Evolutionary conservation across 2,888 invertebrate genomes (phyloP), one percentile per base, ranked within the genome.

Genomic region (Ligdia adustata): DNA sequence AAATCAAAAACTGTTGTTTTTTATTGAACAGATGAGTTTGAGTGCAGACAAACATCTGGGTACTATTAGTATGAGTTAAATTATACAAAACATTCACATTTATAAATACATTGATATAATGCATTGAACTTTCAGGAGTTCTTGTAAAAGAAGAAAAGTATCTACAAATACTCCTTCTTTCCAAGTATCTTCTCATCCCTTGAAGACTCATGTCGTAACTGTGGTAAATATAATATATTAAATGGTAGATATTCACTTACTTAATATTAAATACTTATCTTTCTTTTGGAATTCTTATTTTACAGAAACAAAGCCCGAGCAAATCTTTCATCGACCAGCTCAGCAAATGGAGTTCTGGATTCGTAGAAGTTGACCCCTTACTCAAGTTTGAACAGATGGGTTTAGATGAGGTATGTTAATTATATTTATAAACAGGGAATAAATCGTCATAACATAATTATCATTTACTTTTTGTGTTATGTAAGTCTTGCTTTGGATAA

Each of bases 341-440:
- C 6, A 81, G 78, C 51, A 88, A 85, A 75, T 88, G 87, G 84
- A 89, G 82, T 70, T 74, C 78, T 43, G 75, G 78, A 15, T 87
- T 86, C 74, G 89, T 86, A 62, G 87, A 84, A 64, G 69, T 79
- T 4, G 90, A 90, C 58, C 90, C 90, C 7, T 64, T 90, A 9
- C 60, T 89, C 24, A 78, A 79, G 53, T 90, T 88, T 77, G 86
- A 85, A 60, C 82, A 82, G 72, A 78, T 86, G 76, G 70, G 76
- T 62, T 46, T 66, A 14, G 77, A 81, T 22, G 79, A 86, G 70
- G 89, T 82, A 66, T 4, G 15, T 16, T 4, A 16, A 16, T 16
- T n/a, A n/a, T n/a, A n/a, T n/a, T n/a, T n/a, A n/a, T n/a, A n/a
- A n/a, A n/a, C n/a, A n/a, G n/a, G n/a, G n/a, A n/a, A n/a, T n/a